Conservation (phyloP, 2,797 vertebrate species). For the Hydrophis major region DNA sequence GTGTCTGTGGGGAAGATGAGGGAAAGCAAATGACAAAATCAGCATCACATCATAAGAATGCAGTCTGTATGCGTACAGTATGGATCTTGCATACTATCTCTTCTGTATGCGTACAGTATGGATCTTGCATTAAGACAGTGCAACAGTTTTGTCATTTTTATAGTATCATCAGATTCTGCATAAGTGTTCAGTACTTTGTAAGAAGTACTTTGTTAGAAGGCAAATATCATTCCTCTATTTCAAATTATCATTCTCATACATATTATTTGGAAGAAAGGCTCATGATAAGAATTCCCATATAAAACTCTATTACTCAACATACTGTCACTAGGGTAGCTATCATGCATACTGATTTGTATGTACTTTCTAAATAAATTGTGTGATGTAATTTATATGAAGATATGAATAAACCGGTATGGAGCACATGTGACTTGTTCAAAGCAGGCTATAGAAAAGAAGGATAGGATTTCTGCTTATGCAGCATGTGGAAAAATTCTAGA, state of each 20-base stretch:
- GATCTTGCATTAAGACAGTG: not conserved
- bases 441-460: not conserved
- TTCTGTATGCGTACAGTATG: not conserved
- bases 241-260: not conserved
- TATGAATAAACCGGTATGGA: not conserved
- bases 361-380: not conserved
- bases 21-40: not conserved
- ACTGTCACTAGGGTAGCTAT: not conserved
- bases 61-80: not conserved
- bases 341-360: not conserved
- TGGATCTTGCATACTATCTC: not conserved
- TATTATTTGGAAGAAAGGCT: not conserved
- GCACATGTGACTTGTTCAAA: not conserved
- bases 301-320: not conserved
- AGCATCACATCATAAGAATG: not conserved
- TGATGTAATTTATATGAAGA: not conserved
- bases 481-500: not conserved
- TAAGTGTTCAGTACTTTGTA: not conserved
- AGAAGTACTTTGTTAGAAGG: not conserved
- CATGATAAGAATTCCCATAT: not conserved
- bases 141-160: not conserved
- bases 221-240: not conserved
- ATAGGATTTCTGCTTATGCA: not conserved
- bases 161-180: not conserved
- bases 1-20: not conserved